Conservation (phyloP, 53 echinoderm and acorn worm genomes). For the Actinopyga echinites region DNA sequence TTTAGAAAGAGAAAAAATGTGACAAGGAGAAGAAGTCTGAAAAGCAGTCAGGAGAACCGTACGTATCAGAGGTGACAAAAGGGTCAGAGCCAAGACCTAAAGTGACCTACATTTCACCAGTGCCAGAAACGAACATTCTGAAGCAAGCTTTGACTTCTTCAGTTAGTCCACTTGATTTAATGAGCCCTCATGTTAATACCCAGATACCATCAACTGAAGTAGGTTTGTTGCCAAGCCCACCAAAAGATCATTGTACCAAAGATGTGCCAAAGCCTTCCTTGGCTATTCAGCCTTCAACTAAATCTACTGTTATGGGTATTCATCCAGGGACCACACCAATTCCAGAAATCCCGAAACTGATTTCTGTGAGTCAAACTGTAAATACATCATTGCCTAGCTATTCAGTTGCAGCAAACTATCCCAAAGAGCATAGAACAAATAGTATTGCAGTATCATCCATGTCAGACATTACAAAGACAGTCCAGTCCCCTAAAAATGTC, state of each 20-base stretch:
- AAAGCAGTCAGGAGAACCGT: conserved; percentile 48
- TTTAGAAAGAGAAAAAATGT: conserved; percentile 59
- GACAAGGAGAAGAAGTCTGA: conserved; percentile 54
- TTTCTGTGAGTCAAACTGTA: conserved; percentile 81
- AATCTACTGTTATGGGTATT: not conserved
- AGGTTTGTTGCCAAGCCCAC: not conserved
- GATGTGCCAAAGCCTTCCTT: conserved; percentile 58
- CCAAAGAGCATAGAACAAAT: conserved; percentile 26
- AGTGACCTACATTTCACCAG: conserved; percentile 60
- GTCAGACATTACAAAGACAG: conserved; percentile 43
- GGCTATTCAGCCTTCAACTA: not conserved
- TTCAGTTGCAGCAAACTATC: not conserved
- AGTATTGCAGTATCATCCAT: conserved; percentile 14
- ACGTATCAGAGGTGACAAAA: conserved; percentile 54
- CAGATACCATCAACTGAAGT: conserved; percentile 1
- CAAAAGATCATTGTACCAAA: conserved; percentile 43
- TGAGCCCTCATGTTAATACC: not conserved
- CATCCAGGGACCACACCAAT: conserved; percentile 45
- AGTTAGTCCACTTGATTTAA: conserved; percentile 23
- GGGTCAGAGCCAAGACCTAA: conserved; percentile 38
- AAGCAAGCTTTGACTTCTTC: conserved; percentile 89
- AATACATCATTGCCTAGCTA: conserved; percentile 55
- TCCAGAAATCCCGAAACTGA: conserved; percentile 96
- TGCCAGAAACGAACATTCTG: conserved; percentile 88
- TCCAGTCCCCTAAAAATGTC: conserved; percentile 48